A percentile compares a stretch with the other conserved stretches of the same genome.
phyloP scores from a whole-genome alignment of 2,888 invertebrate species.

The Callimorpha dominula region DNA sequence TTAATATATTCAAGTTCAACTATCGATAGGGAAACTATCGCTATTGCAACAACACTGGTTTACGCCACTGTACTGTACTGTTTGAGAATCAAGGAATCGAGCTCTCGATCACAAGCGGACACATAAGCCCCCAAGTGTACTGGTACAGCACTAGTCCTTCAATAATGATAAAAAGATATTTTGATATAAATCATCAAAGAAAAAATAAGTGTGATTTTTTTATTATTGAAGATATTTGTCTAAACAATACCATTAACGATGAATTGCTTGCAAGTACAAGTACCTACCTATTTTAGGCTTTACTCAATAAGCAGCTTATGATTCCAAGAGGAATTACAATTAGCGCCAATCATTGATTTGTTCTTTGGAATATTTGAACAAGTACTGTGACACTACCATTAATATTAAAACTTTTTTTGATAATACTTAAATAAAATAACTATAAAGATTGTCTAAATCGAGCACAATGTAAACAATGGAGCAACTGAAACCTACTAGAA shows the following conservation, averaged over 20 bases:
- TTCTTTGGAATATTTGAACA: background rate
- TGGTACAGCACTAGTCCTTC: background rate
- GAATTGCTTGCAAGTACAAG: background rate
- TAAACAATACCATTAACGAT: background rate
- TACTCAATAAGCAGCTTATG: background rate
- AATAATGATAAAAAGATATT: background rate
- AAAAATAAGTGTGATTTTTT: background rate
- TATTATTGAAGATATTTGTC: background rate
- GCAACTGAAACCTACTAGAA: too few relatives aligned
- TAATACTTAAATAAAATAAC: too few relatives aligned
- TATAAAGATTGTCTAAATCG: too few relatives aligned
- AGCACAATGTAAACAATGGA: too few relatives aligned
- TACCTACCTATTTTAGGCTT: background rate
- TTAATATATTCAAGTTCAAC: too few relatives aligned
- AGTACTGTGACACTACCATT: background rate
- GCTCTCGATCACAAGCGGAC: too few relatives aligned
- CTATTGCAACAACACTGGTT: too few relatives aligned
- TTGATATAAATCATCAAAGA: background rate
- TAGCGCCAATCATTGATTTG: background rate
- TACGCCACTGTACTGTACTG: background rate
- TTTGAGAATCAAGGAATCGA: background rate
- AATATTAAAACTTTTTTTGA: too few relatives aligned
- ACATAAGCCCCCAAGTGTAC: background rate
- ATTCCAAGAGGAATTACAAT: background rate
- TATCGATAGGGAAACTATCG: too few relatives aligned